Percentiles rank a stretch among this genome's conserved stretches.
These are phyloP conservation scores for Athripsodes cinereus DNA, from an alignment of 2,888 invertebrate species.

Conservation along the genomic window DNA sequence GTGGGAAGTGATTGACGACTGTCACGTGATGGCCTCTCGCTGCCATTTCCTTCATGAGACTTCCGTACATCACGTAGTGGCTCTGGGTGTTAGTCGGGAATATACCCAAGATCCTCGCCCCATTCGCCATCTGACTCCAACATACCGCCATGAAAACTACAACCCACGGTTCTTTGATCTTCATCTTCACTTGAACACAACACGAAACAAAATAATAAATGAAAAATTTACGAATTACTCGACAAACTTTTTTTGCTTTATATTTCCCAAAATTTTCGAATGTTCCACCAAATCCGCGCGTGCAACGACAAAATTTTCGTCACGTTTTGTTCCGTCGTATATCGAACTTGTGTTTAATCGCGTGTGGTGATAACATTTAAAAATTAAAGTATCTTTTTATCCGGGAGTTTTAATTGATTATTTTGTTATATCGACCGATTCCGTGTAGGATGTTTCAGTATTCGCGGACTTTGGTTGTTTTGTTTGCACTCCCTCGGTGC, in stretches of 20 bases:
- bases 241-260: background rate
- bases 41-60: conserved; percentile 43
- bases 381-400: no score
- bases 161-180: background rate
- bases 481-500: no score
- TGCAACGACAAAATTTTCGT: background rate
- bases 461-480: no score
- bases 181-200: no score
- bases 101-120: conserved; percentile 44
- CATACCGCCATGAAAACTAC: background rate
- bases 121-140: conserved; percentile 32
- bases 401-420: no score
- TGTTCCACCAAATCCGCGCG: no score
- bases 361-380: no score
- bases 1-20: conserved; percentile 45
- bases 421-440: no score
- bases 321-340: background rate
- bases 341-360: no score
- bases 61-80: conserved; percentile 50
- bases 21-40: conserved; percentile 40
- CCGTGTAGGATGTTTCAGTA: no score
- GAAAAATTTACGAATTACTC: background rate
- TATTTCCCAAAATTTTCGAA: background rate
- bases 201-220: background rate
- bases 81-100: conserved; percentile 50